Evolutionary conservation across 2,113 vertebrate genomes (phyloP), one percentile per base, ranked within the genome.

Genomic region (Tilapia sparmanii): DNA sequence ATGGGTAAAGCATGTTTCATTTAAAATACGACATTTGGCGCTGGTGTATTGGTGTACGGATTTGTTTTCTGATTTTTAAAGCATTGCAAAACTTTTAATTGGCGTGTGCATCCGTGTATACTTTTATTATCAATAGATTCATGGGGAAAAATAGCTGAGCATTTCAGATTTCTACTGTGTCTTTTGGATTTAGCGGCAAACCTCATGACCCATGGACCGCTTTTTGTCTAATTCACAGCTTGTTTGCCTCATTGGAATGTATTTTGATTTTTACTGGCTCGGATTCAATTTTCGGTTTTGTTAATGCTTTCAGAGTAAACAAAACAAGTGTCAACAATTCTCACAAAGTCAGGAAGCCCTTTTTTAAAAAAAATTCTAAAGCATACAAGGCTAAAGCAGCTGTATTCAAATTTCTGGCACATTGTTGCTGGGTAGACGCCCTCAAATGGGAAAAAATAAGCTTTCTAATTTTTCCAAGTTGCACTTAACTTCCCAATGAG

Each of bases 21-120:
- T 68, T 8, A 40, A 68, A 68, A 68, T 68, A 24, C 2, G 1
- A 40, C 19, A 24, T 68, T 0, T 71, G n/a, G 0, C 3, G 1
- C n/a, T 40, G 63, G 63, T 68, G 35, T 15, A 4, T 24, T 71
- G n/a, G 35, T 24, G 11, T 1, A 40, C 12, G 0, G 35, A 71
- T 42, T 42, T 71, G 12, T 71, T 71, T 71, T 71, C 66, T 10
- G 12, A 71, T 15, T 40, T 68, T 22, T 24, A 22, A 22, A 68
- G 35, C 3, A 9, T 4, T 71, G 12, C 7, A 16, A 42, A 71
- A 71, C 63, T 6, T 71, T 71, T 71, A 42, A 42, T 42, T 71
- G 66, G 0, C 11, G 1, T 16, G 2, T 24, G 35, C 35, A 71
- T 71, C 2, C 2, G 0, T 71, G 19, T 40, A 22, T 40, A 40